Evolutionary conservation across 1,140 invertebrate species (phyloP), one percentile per base, ranked within the genome.

Genomic region (Cataglyphis hispanica): DNA sequence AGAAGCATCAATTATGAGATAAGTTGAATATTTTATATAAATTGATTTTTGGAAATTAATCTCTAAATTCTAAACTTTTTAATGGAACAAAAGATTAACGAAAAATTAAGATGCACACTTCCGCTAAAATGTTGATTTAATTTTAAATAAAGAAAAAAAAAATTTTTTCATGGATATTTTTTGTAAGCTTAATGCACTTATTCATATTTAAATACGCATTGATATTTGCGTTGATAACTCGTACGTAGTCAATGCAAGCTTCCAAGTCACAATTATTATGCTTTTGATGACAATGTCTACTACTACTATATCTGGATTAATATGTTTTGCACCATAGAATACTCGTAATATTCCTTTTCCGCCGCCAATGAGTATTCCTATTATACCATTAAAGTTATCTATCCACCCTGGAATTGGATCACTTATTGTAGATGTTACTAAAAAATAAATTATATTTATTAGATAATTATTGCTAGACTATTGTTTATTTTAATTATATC

Each of bases 361-460:
- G 88, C 96, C 96, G 0, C 97, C 97, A 0, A 97, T 94, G 78
- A 98, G 92, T 13, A 98, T 94, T 0, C 97, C 98, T 50, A 98
- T 97, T 4, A 98, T 98, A 13, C 98, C 98, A 94, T 99, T 99
- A 89, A 98, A 98, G 94, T 99, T 99, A 91, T 99, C 99, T 11
- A 99, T 96, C 99, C 99, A 99, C 1, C 98, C 98, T 0, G 95
- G 92, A 0, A 97, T 60, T 0, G 97, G 97, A 53, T 98, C 97
- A 0, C 92, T 84, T 19, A 96, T 58, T 10, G 97, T 95, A 0
- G 96, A 96, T 84, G 97, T 96, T 3, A 98, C 97, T 97, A 53
- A 53, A 46, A 78, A 8, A 53, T 19, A 0, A 40, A 10, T 40
- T 4, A 43, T 8, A 19, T 25, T 60, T 76, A 6, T 60, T 76